Conservation (phyloP, 2,888 invertebrate genomes). For the Cantharis flavilabris region DNA sequence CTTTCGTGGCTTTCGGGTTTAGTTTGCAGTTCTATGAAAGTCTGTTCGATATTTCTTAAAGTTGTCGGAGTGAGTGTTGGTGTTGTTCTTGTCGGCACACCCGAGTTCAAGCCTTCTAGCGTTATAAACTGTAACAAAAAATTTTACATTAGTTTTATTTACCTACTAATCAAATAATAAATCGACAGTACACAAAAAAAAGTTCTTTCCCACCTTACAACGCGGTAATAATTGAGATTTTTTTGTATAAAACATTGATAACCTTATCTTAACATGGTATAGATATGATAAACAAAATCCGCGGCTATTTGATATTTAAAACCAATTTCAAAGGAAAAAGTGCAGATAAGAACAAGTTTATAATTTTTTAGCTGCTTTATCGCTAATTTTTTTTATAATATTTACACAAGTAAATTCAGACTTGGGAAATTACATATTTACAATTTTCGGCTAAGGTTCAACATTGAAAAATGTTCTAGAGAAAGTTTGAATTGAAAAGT, state of each 20-base stretch:
- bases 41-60: constrained; percentile 88
- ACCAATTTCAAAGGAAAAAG: background rate
- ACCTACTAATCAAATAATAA: background rate
- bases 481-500: no score
- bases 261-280: background rate
- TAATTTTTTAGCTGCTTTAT: background rate
- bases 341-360: background rate
- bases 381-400: background rate
- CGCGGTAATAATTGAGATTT: background rate
- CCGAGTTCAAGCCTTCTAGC: constrained; percentile 84
- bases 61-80: constrained; percentile 94
- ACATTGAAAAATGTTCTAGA: background rate
- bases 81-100: constrained; percentile 90
- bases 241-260: background rate
- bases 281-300: background rate
- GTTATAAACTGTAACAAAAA: constrained; percentile 74
- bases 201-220: background rate
- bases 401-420: background rate
- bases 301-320: constrained; percentile 7
- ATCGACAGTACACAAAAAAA: constrained; percentile 1
- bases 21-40: constrained; percentile 84
- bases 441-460: background rate
- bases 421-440: background rate
- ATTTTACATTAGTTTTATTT: constrained; percentile 20
- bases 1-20: constrained; percentile 74